Conservation (phyloP, 1,140 invertebrate species). For the Frieseomelitta varia region DNA sequence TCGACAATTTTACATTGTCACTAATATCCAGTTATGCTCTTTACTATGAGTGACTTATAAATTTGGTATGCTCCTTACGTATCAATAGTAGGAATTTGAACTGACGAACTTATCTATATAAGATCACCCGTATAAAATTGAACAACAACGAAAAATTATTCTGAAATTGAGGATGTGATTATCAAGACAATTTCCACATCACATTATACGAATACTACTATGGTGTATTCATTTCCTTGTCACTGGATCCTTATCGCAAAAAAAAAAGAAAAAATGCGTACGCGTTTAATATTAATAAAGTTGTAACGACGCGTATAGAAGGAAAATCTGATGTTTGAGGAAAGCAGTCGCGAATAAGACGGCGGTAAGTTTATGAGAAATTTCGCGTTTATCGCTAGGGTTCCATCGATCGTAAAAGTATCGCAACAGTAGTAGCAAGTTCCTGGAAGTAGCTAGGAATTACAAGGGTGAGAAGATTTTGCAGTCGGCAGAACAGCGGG, state of each 20-base stretch:
- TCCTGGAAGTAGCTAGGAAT: constrained; percentile 35
- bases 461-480: constrained; percentile 43
- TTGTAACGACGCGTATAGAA: background rate
- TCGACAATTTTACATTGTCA: too few species aligned
- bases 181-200: too few species aligned
- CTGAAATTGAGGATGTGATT: too few species aligned
- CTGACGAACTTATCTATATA: too few species aligned
- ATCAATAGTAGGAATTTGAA: too few species aligned
- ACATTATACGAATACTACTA: too few species aligned
- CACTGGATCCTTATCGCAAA: background rate
- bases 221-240: background rate
- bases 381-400: constrained; percentile 1
- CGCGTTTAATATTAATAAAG: background rate
- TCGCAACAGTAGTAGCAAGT: constrained; percentile 40
- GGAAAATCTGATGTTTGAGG: background rate
- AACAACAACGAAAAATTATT: too few species aligned
- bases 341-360: background rate
- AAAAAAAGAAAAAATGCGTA: background rate
- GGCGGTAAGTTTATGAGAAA: background rate
- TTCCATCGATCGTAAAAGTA: constrained; percentile 49
- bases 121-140: too few species aligned
- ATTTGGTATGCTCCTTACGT: too few species aligned
- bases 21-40: too few species aligned
- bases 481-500: constrained; percentile 24
- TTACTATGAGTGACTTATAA: too few species aligned